These are phyloP conservation scores for Itoplectis maculator DNA, from an alignment of 2,888 invertebrate genomes.

Conservation along the genomic window DNA sequence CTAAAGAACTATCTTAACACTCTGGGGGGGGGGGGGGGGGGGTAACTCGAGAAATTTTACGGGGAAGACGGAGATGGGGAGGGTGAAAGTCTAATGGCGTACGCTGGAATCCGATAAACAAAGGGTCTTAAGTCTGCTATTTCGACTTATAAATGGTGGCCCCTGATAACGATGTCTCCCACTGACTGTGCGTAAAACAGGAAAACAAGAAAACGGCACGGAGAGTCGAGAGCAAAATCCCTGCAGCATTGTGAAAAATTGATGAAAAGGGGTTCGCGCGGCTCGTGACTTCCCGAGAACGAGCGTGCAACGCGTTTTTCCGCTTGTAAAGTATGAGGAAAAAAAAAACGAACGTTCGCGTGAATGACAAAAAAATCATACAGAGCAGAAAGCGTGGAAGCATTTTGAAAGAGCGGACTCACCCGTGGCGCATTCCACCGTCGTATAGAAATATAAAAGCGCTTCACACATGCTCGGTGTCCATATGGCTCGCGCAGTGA, in stretches of 20 bases:
- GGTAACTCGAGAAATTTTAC: too few relatives aligned
- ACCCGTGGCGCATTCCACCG: constrained; percentile 39
- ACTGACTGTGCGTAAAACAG: too few relatives aligned
- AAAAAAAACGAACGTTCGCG: neutral
- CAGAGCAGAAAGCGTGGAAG: constrained; percentile 61
- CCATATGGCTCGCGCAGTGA: constrained; percentile 17
- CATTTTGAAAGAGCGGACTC: constrained; percentile 57
- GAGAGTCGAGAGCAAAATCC: neutral
- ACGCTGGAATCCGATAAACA: too few relatives aligned
- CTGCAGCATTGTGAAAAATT: too few relatives aligned
- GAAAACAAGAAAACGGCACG: too few relatives aligned
- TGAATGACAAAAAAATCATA: constrained; percentile 35
- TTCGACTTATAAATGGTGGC: too few relatives aligned
- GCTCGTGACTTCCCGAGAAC: constrained; percentile 17
- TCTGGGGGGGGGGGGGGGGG: too few relatives aligned
- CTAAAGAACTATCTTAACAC: too few relatives aligned
- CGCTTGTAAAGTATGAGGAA: neutral
- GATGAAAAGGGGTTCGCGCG: neutral
- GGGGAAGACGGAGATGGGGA: too few relatives aligned
- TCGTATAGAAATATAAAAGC: constrained; percentile 14
- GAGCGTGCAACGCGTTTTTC: neutral
- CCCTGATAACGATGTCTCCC: too few relatives aligned
- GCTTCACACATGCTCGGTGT: neutral
- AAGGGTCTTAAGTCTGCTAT: too few relatives aligned
- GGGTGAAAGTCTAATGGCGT: too few relatives aligned